Evolutionary conservation across 1,140 invertebrate species (phyloP), one percentile per base, ranked within the genome.

Genomic region (Plectus sambesii): DNA sequence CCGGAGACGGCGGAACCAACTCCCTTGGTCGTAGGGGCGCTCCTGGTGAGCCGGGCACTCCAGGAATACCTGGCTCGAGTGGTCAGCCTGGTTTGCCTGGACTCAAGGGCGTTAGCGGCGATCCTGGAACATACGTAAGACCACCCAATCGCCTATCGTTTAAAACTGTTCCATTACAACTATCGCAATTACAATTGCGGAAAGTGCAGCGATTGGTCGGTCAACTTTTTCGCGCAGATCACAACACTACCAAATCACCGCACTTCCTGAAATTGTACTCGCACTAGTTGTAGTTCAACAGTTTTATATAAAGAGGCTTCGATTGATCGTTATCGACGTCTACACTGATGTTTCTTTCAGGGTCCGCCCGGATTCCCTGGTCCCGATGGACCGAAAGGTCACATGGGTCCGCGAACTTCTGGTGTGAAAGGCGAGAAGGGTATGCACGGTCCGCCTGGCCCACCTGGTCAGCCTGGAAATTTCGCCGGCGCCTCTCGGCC

Each of bases 401-500:
- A 51, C 41, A 58, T 60, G 66, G 64, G 64, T 45, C 45, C 47
- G 42, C 47, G 63, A 40, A 67, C 66, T 37, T 58, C 63, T 43
- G 64, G 64, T 23, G 20, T 66, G 4, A 67, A 67, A 41, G 64
- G 64, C 45, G 64, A 67, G 45, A 67, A 67, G 35, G 64, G 64
- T 39, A 25, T 63, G n/a, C 19, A 22, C 9, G 59, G 56, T 48
- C 51, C 33, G 23, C 49, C 61, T 36, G 61, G 61, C 37, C 61
- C 61, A 15, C 54, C 60, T 20, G 61, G 61, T 47, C 45, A 20
- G 42, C 51, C 56, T 6, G 58, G 58, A 47, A 42, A 47, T 5
- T 51, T 57, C 30, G 29, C 61, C 22, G 59, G 54, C 27, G 49
- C 45, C 19, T 27, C 56, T n/a, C 37, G 46, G 22, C 60, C 60